Conservation (phyloP, 2,113 vertebrate species). For the Mungos mungo region DNA sequence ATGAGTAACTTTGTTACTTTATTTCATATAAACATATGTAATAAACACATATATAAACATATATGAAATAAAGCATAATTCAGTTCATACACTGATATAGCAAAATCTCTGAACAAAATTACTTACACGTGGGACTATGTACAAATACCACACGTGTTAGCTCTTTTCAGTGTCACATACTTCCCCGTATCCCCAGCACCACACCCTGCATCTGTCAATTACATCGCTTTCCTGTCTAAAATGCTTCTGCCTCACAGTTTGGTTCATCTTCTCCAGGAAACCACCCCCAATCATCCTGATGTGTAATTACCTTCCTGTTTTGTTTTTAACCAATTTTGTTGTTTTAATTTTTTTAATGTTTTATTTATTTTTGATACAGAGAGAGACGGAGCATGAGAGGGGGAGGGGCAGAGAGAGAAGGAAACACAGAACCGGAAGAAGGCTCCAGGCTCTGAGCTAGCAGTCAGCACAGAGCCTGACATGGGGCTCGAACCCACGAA, state of each 20-base stretch:
- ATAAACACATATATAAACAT: too few relatives aligned
- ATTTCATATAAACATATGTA: too few relatives aligned
- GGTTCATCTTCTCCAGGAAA: neutral
- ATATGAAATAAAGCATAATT: neutral
- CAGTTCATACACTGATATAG: neutral
- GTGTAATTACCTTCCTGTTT: neutral
- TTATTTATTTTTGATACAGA: too few relatives aligned
- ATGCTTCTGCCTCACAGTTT: neutral
- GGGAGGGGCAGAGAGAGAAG: too few relatives aligned
- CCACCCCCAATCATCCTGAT: neutral
- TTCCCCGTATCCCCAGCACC: rapidly evolving
- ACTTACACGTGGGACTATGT: rapidly evolving
- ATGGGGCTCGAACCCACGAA: too few relatives aligned
- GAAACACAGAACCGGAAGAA: too few relatives aligned
- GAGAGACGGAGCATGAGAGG: too few relatives aligned
- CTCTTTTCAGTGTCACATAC: rapidly evolving
- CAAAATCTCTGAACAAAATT: neutral
- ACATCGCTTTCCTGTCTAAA: neutral
- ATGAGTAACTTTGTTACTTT: neutral
- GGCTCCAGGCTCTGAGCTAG: too few relatives aligned
- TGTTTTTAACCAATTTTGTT: neutral
- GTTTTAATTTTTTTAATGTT: neutral
- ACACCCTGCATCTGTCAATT: neutral
- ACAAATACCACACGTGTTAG: neutral
- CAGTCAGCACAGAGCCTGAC: too few relatives aligned